These are phyloP conservation scores for Todus mexicanus DNA, from an alignment of 2,797 vertebrate species.

Conservation along the genomic window DNA sequence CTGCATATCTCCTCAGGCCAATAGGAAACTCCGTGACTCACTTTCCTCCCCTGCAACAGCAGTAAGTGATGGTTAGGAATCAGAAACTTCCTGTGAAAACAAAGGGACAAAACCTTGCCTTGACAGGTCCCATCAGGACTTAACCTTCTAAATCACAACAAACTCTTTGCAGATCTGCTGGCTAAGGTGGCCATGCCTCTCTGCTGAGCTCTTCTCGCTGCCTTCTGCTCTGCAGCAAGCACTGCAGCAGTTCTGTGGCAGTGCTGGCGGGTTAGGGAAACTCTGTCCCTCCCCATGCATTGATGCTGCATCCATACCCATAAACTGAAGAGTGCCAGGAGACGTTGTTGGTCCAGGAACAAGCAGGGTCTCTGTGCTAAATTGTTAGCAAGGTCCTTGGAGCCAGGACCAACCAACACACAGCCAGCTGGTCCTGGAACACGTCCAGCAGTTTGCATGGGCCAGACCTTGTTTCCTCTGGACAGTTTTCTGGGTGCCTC, in stretches of 20 bases:
- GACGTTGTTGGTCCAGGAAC: not conserved
- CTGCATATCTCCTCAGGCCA: not conserved
- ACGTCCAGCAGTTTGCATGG: not conserved
- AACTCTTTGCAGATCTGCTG: not conserved
- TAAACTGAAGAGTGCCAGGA: not conserved
- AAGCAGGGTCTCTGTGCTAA: not conserved
- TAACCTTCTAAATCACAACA: not conserved
- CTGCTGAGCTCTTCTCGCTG: not conserved
- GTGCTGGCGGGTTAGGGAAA: not conserved
- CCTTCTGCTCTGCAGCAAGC: not conserved
- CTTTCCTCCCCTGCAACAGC: slow-evolving; percentile 41
- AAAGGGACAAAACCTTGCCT: slow-evolving; percentile 39
- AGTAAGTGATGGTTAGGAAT: not conserved
- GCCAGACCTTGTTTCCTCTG: not conserved
- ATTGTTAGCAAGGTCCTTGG: not conserved
- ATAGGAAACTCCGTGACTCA: slow-evolving; percentile 62
- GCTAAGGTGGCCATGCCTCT: not conserved
- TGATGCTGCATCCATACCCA: fast-evolving
- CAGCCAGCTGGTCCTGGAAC: not conserved
- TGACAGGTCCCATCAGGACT: not conserved
- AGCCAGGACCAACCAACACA: not conserved
- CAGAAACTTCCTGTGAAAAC: slow-evolving; percentile 62
- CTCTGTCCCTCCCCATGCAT: too few relatives aligned
- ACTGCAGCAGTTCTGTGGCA: fast-evolving
- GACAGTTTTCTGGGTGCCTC: not conserved